Percentiles rank a stretch among this genome's conserved stretches.
These are phyloP conservation scores for Gasterosteus aculeatus DNA, from an alignment of 2,113 vertebrate species.

Conservation along the genomic window DNA sequence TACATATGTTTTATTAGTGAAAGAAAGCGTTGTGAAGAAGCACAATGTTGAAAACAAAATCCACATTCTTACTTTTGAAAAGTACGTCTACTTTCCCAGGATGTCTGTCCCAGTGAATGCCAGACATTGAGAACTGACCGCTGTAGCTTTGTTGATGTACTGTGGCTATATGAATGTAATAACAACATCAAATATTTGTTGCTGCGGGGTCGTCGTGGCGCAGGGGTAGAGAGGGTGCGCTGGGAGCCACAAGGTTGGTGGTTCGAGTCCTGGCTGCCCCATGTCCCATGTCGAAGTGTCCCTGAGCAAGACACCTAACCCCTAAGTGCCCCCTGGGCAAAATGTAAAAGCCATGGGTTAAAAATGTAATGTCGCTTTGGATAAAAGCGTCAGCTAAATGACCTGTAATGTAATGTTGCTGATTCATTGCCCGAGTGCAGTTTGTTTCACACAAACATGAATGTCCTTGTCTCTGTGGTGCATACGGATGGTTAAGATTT, in stretches of 20 bases:
- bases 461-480: background rate
- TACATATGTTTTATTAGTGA: background rate
- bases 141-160: background rate
- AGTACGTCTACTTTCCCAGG: background rate
- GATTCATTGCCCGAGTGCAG: background rate
- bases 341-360: no score
- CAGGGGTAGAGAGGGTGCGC: no score
- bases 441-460: background rate
- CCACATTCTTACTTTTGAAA: background rate
- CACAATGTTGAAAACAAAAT: background rate
- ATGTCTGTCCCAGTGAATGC: background rate
- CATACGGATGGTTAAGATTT: background rate
- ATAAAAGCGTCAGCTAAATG: no score
- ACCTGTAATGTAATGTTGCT: no score
- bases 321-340: no score
- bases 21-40: background rate
- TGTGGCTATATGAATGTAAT: background rate
- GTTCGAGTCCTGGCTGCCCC: no score
- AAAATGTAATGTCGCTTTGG: no score
- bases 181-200: background rate
- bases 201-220: no score
- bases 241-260: no score
- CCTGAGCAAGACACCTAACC: no score
- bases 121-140: constrained; percentile 11
- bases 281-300: no score